Percentiles rank a stretch among this genome's conserved stretches.
phyloP scores from a whole-genome alignment of 2,888 invertebrate genomes.

The Hypena proboscidalis region DNA sequence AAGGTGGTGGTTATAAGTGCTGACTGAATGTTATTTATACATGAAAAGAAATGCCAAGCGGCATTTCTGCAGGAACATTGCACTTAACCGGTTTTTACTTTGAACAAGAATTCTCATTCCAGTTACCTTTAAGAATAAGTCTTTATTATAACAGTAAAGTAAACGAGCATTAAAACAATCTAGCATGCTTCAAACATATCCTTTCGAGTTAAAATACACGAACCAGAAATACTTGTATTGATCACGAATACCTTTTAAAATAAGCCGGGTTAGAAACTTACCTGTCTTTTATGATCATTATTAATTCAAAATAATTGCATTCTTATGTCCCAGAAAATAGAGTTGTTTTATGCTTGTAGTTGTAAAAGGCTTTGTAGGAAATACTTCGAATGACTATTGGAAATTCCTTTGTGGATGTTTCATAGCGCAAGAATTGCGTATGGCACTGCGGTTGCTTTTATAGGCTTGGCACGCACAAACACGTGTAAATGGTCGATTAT shows the following conservation, averaged over 20 bases:
- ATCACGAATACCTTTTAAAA: conserved; percentile 16
- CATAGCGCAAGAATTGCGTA: conserved; percentile 41
- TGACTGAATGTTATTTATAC: no score
- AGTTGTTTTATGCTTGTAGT: conserved; percentile 17
- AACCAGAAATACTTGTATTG: neutral
- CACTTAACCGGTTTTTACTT: no score
- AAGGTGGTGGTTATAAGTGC: no score
- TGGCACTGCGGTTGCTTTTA: conserved; percentile 13
- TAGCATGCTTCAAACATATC: conserved; percentile 19
- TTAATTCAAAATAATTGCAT: conserved; percentile 2
- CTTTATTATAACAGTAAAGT: neutral
- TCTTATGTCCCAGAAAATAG: conserved; percentile 7
- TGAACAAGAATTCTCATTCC: no score
- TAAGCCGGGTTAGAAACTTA: conserved; percentile 17
- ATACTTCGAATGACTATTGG: conserved; percentile 52
- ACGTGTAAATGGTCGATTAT: neutral
- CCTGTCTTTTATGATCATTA: conserved; percentile 21
- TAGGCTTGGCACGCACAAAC: conserved; percentile 23
- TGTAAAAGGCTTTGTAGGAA: conserved; percentile 54
- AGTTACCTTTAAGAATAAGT: no score
- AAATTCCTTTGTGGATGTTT: conserved; percentile 64
- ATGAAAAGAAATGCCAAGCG: no score
- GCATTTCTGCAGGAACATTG: no score
- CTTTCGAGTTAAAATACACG: conserved; percentile 9
- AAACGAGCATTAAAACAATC: neutral